These are phyloP conservation scores for Mustelus asterias DNA, from an alignment of 2,113 vertebrate species.

Conservation along the genomic window DNA sequence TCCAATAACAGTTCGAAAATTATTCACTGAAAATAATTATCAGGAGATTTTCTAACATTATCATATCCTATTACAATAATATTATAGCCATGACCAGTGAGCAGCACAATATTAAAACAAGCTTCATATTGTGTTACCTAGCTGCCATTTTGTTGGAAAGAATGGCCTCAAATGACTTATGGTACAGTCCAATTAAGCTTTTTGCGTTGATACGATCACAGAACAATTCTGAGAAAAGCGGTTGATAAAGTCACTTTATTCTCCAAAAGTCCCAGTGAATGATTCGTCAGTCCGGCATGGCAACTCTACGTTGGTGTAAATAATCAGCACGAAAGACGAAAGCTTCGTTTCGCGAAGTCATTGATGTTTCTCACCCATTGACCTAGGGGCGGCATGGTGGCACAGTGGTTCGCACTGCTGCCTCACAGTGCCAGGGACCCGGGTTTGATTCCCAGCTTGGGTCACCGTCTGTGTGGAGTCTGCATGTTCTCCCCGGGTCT, in stretches of 20 bases:
- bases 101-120: not conserved
- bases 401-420: too few species aligned
- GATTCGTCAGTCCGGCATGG: not conserved
- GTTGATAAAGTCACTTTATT: not conserved
- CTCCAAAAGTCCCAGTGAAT: not conserved
- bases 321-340: not conserved
- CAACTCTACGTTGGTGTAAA: not conserved
- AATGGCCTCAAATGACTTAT: not conserved
- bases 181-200: not conserved
- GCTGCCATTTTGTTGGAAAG: not conserved
- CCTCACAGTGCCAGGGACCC: too few species aligned
- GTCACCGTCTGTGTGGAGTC: too few species aligned
- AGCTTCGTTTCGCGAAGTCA: not conserved
- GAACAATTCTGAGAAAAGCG: not conserved
- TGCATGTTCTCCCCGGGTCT: too few species aligned
- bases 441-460: too few species aligned
- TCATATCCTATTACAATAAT: constrained; percentile 4
- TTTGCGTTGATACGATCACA: not conserved
- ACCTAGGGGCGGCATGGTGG: too few species aligned
- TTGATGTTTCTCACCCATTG: not conserved
- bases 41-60: not conserved
- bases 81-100: not conserved
- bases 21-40: not conserved
- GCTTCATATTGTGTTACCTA: not conserved
- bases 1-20: not conserved